Evolutionary conservation across 2,113 vertebrate genomes (phyloP), one percentile per base, ranked within the genome.

Genomic region (Charadrius vociferus): DNA sequence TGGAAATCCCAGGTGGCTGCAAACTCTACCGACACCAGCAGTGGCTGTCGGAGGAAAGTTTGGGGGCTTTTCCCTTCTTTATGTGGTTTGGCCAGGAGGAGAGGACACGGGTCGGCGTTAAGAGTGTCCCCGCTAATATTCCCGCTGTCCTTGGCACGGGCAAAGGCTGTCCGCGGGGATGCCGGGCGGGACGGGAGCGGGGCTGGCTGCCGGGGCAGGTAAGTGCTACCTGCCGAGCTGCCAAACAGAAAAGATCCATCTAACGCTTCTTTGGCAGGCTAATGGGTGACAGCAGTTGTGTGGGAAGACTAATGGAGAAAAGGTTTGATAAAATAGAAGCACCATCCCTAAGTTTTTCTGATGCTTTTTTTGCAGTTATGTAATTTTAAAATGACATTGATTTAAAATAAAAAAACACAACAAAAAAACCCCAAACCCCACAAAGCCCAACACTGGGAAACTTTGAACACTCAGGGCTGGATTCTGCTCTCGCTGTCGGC

Each of bases 251-350:
- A 21, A 63, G 85, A 90, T 90, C 85, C 36, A 0, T 68, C 30
- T 17, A 27, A 18, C 14, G 1, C 63, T 62, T 39, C 90, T 34
- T 66, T 97, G 97, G 96, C 96, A 97, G 75, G 43, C 85, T 90
- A 74, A 84, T 37, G 92, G 90, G 52, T 93, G 92, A 95, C 94
- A 97, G 95, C 89, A 93, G 95, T 91, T 91, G 91, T 52, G 90
- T 95, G 93, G 96, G 97, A 94, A 96, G 96, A 56, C 86, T 95
- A 93, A 95, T 93, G 90, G 92, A 88, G 95, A 82, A 82, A 95
- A 96, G 86, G 90, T 90, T 97, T 93, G 92, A 95, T 95, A 91
- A 93, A 95, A 97, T 88, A 97, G 94, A 93, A 97, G 88, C 63
- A 45, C 92, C 92, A 83, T 43, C 83, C 86, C 8, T 1, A 71